phyloP scores from a whole-genome alignment of 2,797 vertebrate species.

The Sebastolobus alascanus region DNA sequence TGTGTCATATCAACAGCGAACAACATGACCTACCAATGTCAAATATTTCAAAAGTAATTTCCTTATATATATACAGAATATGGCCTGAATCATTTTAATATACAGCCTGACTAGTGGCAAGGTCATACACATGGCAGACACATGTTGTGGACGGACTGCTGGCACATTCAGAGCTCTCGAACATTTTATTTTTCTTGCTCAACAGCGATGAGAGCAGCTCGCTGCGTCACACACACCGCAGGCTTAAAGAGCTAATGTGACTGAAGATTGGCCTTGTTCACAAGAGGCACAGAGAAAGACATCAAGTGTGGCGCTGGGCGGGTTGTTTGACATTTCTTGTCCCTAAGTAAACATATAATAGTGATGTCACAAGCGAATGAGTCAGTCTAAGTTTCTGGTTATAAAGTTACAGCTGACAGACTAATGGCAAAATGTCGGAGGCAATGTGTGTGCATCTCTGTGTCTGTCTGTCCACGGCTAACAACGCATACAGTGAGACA shows the following conservation, averaged over 20 bases:
- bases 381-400: conserved; percentile 19
- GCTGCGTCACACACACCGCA: conserved; percentile 33
- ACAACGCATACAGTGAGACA: no score
- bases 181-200: conserved; percentile 16
- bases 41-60: neutral
- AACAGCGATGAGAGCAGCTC: conserved; percentile 35
- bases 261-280: conserved; percentile 25
- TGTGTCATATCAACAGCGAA: neutral
- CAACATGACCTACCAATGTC: neutral
- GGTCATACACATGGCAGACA: neutral
- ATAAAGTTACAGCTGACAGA: conserved; percentile 1
- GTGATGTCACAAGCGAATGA: conserved; percentile 28
- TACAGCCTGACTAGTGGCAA: neutral
- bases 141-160: conserved; percentile 36
- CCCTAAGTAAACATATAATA: conserved; percentile 38
- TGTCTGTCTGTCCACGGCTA: no score
- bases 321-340: conserved; percentile 32
- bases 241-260: conserved; percentile 28
- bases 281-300: neutral
- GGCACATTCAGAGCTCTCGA: conserved; percentile 4
- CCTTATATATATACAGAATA: neutral
- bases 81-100: neutral
- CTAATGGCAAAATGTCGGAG: neutral
- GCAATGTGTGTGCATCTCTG: neutral
- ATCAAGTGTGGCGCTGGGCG: conserved; percentile 7